Percentiles rank a stretch among this genome's conserved stretches.
Conservation (phyloP, 2,113 vertebrate genomes). For the Phainopepla nitens region DNA sequence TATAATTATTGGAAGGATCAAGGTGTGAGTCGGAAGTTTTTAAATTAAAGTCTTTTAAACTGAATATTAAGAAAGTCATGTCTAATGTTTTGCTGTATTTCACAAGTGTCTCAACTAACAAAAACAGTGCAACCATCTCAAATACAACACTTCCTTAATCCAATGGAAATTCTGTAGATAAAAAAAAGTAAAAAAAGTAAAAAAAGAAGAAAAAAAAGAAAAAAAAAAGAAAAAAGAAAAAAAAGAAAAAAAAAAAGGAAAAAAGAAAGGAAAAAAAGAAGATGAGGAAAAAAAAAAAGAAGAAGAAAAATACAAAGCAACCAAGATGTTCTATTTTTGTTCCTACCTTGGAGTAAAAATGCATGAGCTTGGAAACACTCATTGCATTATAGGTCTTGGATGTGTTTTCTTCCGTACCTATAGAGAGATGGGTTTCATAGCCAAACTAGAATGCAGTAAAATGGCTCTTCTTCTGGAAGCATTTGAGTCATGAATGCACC, state of each 20-base stretch:
- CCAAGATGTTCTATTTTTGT: not conserved
- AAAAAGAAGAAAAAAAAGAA: too few species aligned
- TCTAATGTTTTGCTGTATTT: not conserved
- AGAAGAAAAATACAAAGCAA: not conserved
- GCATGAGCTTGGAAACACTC: not conserved
- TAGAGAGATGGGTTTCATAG: not conserved
- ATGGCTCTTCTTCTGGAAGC: not conserved
- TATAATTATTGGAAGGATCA: not conserved
- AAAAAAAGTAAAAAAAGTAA: not conserved
- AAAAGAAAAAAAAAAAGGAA: not conserved
- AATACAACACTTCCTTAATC: not conserved
- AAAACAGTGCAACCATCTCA: not conserved
- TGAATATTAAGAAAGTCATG: not conserved
- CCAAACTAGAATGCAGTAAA: not conserved
- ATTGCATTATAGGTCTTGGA: not conserved
- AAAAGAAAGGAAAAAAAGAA: not conserved
- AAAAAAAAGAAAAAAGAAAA: not conserved
- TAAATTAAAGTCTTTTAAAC: not conserved
- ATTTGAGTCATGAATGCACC: not conserved
- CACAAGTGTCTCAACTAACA: not conserved
- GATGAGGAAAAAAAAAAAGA: not conserved
- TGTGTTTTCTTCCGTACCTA: not conserved
- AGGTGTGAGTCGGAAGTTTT: not conserved
- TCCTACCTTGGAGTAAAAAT: not conserved
- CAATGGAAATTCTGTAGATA: not conserved